phyloP scores from a whole-genome alignment of 2,797 vertebrate species.

The Manis javanica region DNA sequence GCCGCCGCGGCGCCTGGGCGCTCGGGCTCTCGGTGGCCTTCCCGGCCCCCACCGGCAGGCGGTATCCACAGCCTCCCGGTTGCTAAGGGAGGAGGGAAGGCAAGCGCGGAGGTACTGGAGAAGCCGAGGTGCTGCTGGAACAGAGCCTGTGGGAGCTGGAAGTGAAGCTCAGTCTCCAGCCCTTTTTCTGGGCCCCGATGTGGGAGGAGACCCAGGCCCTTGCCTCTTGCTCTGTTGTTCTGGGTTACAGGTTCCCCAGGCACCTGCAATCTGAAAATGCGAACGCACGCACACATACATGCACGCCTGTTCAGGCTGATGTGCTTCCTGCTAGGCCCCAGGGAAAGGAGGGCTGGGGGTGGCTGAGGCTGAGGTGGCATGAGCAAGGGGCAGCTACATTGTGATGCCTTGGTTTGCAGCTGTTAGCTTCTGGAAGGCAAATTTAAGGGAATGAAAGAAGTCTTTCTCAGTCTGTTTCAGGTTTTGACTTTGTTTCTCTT shows the following conservation, averaged over 20 bases:
- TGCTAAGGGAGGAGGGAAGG: slow-evolving; percentile 88
- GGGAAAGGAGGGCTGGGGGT: neutral
- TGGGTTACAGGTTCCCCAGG: slow-evolving; percentile 39
- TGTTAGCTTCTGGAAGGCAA: neutral
- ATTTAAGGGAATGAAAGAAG: neutral
- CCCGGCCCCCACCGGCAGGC: neutral
- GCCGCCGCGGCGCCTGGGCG: neutral
- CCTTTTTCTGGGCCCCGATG: neutral
- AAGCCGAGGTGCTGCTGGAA: slow-evolving; percentile 9
- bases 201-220: neutral
- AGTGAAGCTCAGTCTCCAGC: neutral
- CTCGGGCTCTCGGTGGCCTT: neutral
- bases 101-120: slow-evolving; percentile 57
- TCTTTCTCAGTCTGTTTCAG: neutral
- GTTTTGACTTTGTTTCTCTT: neutral
- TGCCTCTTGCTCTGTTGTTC: neutral
- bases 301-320: neutral
- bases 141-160: neutral
- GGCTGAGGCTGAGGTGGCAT: no score
- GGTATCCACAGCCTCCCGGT: slow-evolving; percentile 84
- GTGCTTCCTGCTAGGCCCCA: neutral
- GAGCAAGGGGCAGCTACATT: neutral
- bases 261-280: slow-evolving; percentile 28
- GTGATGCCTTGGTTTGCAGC: neutral
- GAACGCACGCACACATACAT: neutral